Base-by-base conservation (phyloP, 2,888 invertebrate species). In the Meteorus colon region DNA sequence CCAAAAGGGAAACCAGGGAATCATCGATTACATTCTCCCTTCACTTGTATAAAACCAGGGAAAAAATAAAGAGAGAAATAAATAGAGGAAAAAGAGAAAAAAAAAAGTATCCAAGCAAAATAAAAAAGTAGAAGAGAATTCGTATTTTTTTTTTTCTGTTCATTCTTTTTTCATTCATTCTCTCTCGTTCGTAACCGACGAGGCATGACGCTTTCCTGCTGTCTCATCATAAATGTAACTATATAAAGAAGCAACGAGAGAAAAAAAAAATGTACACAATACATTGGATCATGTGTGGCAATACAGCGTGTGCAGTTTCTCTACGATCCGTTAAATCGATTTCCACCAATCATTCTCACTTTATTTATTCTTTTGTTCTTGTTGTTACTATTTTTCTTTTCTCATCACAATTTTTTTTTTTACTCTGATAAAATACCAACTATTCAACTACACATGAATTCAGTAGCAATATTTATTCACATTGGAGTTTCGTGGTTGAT, bases 151-250 rank as follows among this genome's bases (percentile, higher is more conserved):
- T 74, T 76, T 71, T 63, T 76, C 77, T 78, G 75, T 74, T 74
- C 75, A 71, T 63, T 76, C 77, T 78, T 77, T 77, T 73, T 69
- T 41, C 12, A 41, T 41, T 41, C 41, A 41, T 41, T 66, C 63
- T 51, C 24, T 45, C 41, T 67, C 72, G 73, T 73, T 75, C 55
- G 73, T 78, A 78, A 77, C 79, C 78, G 80, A 80, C 81, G 79
- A 78, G 75, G 78, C 81, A 80, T 81, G 78, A 80, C 81, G 78
- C 75, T 76, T 80, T 80, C 80, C 77, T 80, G 80, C 80, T 79
- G 79, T 81, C 80, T 80, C 81, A 81, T 78, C 73, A 55, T 65
- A 76, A 73, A 65, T 68, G 69, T 73, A 76, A 76, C 76, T 55
- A 62, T 76, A 76, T 76, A 73, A 73, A 76, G 48, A 68, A 48